These are phyloP conservation scores for Eutrigla gurnardus DNA, from an alignment of 2,797 vertebrate genomes.

Conservation along the genomic window DNA sequence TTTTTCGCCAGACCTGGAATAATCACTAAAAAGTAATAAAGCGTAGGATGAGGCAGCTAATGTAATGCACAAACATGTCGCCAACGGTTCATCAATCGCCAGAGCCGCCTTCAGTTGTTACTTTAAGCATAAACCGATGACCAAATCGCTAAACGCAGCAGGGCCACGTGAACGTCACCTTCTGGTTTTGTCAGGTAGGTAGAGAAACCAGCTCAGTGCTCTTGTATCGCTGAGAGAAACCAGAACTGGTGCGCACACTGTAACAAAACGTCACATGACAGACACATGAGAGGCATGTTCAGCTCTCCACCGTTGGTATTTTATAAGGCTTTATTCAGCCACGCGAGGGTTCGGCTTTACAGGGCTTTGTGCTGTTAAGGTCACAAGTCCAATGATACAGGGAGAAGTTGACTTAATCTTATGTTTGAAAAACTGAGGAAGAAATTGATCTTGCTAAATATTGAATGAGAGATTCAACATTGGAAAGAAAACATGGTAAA, in stretches of 20 bases:
- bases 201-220: slow-evolving; percentile 44
- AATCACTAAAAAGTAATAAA: slow-evolving; percentile 50
- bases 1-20: slow-evolving; percentile 31
- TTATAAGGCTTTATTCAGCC: slow-evolving; percentile 8
- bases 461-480: neutral
- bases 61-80: slow-evolving; percentile 47
- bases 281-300: slow-evolving; percentile 19
- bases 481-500: neutral
- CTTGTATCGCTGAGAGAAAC: slow-evolving; percentile 24
- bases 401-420: neutral
- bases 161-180: slow-evolving; percentile 51
- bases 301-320: slow-evolving; percentile 17
- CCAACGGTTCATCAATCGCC: slow-evolving; percentile 28
- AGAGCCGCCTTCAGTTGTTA: slow-evolving; percentile 36
- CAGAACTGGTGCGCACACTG: slow-evolving; percentile 30
- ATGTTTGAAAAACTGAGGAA: neutral
- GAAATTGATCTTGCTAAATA: slow-evolving; percentile 11
- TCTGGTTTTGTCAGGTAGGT: slow-evolving; percentile 52
- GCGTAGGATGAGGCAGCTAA: slow-evolving; percentile 62
- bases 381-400: slow-evolving; percentile 10
- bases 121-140: slow-evolving; percentile 44
- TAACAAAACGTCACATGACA: slow-evolving; percentile 33
- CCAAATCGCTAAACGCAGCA: slow-evolving; percentile 50
- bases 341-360: slow-evolving; percentile 13
- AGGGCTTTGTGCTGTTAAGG: slow-evolving; percentile 16